Percentiles rank a stretch among this genome's conserved stretches.
Conservation (phyloP, 2,797 vertebrate genomes). For the Remorina albescens region DNA sequence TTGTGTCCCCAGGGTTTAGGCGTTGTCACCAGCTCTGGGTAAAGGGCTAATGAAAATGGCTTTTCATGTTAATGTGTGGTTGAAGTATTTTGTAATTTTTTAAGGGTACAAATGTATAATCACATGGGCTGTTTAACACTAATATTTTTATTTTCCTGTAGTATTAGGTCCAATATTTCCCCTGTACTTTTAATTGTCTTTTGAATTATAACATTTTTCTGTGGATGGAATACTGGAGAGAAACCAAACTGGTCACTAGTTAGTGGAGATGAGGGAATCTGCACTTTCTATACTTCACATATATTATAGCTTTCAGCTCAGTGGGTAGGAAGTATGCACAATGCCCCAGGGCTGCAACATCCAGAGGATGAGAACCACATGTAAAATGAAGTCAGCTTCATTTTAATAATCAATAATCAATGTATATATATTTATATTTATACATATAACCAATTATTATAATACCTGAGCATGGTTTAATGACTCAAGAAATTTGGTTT, state of each 20-base stretch:
- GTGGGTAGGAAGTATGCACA: no score
- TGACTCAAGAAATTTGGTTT: no score
- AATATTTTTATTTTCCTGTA: not conserved
- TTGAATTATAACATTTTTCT: not conserved
- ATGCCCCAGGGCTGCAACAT: no score
- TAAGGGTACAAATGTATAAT: not conserved
- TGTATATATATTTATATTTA: no score
- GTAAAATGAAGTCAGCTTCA: no score
- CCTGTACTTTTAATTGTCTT: not conserved
- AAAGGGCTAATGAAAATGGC: slow-evolving; percentile 2
- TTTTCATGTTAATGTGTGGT: slow-evolving; percentile 14
- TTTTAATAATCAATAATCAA: no score
- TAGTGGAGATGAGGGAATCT: not conserved
- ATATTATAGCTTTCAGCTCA: no score
- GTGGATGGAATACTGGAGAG: not conserved
- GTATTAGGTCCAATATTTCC: not conserved
- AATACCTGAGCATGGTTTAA: no score
- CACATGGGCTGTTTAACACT: no score
- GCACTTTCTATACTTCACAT: no score
- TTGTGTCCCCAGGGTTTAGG: slow-evolving; percentile 7
- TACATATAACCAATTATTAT: no score
- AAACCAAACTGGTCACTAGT: not conserved
- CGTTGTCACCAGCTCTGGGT: not conserved
- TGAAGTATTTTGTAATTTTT: slow-evolving; percentile 27
- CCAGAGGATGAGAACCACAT: no score